phyloP scores from a whole-genome alignment of 2,113 vertebrate genomes.

The Oreamnos americanus region DNA sequence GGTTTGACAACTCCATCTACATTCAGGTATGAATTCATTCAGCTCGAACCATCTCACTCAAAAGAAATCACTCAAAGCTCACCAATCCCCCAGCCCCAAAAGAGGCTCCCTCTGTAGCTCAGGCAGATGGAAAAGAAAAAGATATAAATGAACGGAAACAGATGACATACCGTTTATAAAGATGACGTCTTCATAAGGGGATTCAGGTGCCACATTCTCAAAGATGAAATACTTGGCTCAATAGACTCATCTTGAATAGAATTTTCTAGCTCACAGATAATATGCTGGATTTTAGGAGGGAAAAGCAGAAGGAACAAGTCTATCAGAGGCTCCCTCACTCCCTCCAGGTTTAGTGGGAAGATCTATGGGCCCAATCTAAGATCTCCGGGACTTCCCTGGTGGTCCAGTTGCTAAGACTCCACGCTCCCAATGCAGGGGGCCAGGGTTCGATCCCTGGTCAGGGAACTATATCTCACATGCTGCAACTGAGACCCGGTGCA shows the following conservation, averaged over 20 bases:
- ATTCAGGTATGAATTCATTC: neutral
- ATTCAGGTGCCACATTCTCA: neutral
- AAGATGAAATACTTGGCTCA: neutral
- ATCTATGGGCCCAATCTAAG: neutral
- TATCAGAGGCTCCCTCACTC: neutral
- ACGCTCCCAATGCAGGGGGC: neutral
- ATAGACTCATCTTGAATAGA: neutral
- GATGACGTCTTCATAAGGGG: neutral
- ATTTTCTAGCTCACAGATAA: neutral
- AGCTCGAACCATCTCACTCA: neutral
- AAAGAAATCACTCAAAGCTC: neutral
- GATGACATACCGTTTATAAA: neutral
- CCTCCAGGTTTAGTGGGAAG: too few relatives aligned
- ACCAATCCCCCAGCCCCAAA: neutral
- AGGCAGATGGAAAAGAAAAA: neutral
- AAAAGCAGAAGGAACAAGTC: neutral
- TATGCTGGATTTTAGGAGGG: neutral
- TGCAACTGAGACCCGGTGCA: neutral
- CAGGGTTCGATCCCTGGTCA: neutral
- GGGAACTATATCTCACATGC: neutral
- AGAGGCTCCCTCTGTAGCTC: too few relatives aligned
- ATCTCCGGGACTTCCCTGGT: neutral
- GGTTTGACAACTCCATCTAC: neutral
- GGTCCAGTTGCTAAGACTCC: neutral
- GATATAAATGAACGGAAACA: neutral